Evolutionary conservation across 2,797 vertebrate species (phyloP).

Genomic region (Parotocinclus haroldoi): DNA sequence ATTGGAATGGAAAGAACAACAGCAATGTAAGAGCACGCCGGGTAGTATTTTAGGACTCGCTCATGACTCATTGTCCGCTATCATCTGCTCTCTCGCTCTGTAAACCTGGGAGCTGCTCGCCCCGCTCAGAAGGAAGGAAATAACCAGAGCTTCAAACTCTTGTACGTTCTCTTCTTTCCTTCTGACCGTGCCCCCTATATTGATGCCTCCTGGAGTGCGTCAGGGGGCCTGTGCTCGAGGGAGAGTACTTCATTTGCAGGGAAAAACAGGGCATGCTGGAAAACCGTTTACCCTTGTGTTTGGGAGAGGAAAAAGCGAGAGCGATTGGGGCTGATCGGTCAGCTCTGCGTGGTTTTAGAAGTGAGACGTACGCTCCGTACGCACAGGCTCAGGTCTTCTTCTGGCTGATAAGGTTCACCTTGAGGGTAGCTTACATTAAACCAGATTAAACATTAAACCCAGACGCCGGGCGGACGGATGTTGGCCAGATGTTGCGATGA

Average conservation of each 20-base stretch:
- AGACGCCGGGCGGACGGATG: neutral
- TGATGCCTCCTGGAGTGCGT: constrained; percentile 16
- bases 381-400: too few relatives aligned
- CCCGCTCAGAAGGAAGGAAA: constrained; percentile 13
- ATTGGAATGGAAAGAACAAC: constrained; percentile 36
- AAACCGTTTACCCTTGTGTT: constrained; percentile 47
- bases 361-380: too few relatives aligned
- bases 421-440: neutral
- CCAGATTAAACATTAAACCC: neutral
- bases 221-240: constrained; percentile 28
- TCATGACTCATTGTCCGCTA: constrained; percentile 37
- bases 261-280: constrained; percentile 48
- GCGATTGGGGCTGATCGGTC: constrained; percentile 16
- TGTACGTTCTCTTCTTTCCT: constrained; percentile 21
- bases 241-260: constrained; percentile 31
- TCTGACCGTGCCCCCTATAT: constrained; percentile 9
- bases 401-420: neutral
- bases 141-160: constrained; percentile 21
- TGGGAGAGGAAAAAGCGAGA: neutral
- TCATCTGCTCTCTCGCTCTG: constrained; percentile 35
- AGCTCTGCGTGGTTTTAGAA: neutral
- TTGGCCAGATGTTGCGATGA: constrained; percentile 5
- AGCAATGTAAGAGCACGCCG: constrained; percentile 6
- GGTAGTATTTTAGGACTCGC: constrained; percentile 34
- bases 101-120: constrained; percentile 31